A percentile compares a stretch with the other conserved stretches of the same genome.
Conservation (phyloP, 2,888 invertebrate genomes). For the Steinernema hermaphroditum region DNA sequence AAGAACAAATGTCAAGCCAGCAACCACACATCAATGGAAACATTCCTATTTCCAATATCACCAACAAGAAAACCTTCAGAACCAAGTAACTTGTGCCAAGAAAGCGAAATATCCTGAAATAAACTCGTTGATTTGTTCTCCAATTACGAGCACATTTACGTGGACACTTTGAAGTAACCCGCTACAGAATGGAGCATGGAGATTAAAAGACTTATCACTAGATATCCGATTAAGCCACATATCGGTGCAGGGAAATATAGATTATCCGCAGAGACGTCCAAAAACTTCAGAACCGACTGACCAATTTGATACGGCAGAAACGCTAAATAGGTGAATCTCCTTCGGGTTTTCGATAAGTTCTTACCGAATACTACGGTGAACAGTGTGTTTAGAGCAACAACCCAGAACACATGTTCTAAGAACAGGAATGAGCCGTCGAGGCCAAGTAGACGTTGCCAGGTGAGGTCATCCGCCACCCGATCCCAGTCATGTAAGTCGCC, state of each 20-base stretch:
- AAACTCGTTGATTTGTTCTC: not conserved
- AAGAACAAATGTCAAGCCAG: slow-evolving; percentile 97
- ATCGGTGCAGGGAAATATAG: slow-evolving; percentile 72
- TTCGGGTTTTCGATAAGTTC: too few relatives aligned
- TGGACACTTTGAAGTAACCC: slow-evolving; percentile 76
- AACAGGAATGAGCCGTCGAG: slow-evolving; percentile 95
- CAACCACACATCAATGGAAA: slow-evolving; percentile 95
- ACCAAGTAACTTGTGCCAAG: slow-evolving; percentile 76
- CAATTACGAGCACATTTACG: too few relatives aligned
- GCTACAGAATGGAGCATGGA: slow-evolving; percentile 84
- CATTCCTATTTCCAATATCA: slow-evolving; percentile 94
- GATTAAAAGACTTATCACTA: slow-evolving; percentile 81
- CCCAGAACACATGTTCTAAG: slow-evolving; percentile 98
- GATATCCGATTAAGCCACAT: slow-evolving; percentile 79
- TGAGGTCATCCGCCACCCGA: slow-evolving; percentile 87
- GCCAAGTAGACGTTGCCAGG: slow-evolving; percentile 90
- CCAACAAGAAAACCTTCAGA: slow-evolving; percentile 80
- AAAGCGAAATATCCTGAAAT: slow-evolving; percentile 52
- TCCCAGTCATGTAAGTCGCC: slow-evolving; percentile 90
- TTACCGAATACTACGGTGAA: slow-evolving; percentile 88
- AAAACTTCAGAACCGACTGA: slow-evolving; percentile 77
- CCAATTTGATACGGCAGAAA: slow-evolving; percentile 96
- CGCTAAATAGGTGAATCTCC: slow-evolving; percentile 72
- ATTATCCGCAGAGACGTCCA: slow-evolving; percentile 73
- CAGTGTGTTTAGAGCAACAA: slow-evolving; percentile 90